Evolutionary conservation across 2,888 invertebrate genomes (phyloP), one percentile per base, ranked within the genome.

Genomic region (Rapana venosa): DNA sequence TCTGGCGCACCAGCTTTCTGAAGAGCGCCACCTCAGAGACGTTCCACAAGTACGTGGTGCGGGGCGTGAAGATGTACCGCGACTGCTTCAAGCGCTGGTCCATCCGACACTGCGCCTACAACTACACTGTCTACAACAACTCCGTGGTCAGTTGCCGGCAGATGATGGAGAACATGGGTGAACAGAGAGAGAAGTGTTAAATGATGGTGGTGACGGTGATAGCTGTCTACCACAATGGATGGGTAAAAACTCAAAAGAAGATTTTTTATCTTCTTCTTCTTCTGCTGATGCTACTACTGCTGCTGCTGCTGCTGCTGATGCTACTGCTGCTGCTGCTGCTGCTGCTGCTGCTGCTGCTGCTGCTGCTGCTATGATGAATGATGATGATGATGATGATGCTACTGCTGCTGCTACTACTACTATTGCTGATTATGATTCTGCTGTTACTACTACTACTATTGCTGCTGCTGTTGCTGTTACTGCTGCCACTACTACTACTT

Each of bases 21-120:
- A 58, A 88, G 88, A 81, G 81, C 26, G 79, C 88, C 20, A 81
- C 77, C 4, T 15, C 88, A 0, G 15, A 79, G 22, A 88, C 61
- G 56, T 88, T 88, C 61, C 88, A 88, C 35, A 32, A 61, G 32
- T 81, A 47, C 35, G 88, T 88, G 30, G 81, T 61, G 47, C 81
- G 81, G 56, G 88, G 32, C 0, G 79, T 88, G 13, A 17, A 26
- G 32, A 61, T 81, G 58, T 88, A 88, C 88, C 56, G 61, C 20
- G 88, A 88, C 30, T 88, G 88, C 30, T 87, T 70, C 32, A 70
- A 32, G 32, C 30, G 66, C 20, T 13, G 58, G 61, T 86, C 86
- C 56, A 74, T 87, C 26, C 87, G 87, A 1, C 87, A 87, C 74
- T 87, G 87, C 30, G 74, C 77, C 47, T 87, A 56, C 74, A 87